phyloP scores from a whole-genome alignment of 2,113 vertebrate species.

The Arizona elegans region DNA sequence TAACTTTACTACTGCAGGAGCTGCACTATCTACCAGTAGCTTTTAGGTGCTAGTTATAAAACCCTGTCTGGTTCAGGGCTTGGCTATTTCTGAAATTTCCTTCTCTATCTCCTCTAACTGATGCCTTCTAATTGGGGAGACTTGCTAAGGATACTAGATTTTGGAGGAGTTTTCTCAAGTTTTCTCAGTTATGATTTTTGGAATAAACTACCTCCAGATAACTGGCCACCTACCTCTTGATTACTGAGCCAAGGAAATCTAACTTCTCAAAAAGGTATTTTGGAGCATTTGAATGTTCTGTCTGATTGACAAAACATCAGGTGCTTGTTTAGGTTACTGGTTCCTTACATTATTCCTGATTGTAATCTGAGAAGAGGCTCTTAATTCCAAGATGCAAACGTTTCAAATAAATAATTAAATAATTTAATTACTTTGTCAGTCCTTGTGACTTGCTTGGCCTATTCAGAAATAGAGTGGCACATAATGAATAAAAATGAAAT shows the following conservation, averaged over 20 bases:
- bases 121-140: not conserved
- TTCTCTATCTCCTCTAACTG: not conserved
- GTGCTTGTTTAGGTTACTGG: not conserved
- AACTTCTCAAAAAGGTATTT: not conserved
- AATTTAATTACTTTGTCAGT: not conserved
- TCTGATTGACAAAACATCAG: not conserved
- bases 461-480: not conserved
- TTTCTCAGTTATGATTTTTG: not conserved
- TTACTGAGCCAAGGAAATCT: not conserved
- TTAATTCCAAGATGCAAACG: not conserved
- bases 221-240: not conserved
- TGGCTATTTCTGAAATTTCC: not conserved
- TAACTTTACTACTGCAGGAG: not conserved
- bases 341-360: not conserved
- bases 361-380: not conserved
- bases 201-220: not conserved
- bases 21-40: not conserved
- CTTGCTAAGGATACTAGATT: not conserved
- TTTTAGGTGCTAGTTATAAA: not conserved
- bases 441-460: not conserved
- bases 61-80: not conserved
- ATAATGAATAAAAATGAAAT: not conserved
- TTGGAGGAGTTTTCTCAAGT: not conserved
- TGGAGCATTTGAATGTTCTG: not conserved
- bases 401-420: not conserved